Percentiles rank a stretch among this genome's conserved stretches.
phyloP scores from a whole-genome alignment of 2,888 invertebrate genomes.

The Trichogramma evanescens region DNA sequence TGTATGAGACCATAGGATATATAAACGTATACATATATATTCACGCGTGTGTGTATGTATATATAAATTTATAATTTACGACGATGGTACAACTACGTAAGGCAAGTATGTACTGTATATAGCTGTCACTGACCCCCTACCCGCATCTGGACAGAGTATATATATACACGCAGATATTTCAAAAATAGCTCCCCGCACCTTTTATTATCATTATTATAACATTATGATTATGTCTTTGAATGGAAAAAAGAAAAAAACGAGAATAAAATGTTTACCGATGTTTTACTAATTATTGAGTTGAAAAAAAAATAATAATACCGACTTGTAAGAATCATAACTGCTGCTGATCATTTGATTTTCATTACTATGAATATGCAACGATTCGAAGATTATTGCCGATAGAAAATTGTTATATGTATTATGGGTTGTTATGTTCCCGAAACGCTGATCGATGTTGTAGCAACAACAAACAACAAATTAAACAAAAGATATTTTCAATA shows the following conservation, averaged over 20 bases:
- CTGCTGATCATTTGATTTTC: no score
- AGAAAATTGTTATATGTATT: no score
- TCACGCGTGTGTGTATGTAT: constrained; percentile 10
- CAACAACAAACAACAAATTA: no score
- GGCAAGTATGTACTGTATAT: constrained; percentile 47
- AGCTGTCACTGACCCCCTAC: constrained; percentile 42
- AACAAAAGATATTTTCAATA: no score
- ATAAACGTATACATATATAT: constrained; percentile 27
- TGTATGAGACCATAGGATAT: constrained; percentile 32
- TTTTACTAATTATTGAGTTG: constrained; percentile 41
- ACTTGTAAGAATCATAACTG: constrained; percentile 15
- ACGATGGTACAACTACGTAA: constrained; percentile 42
- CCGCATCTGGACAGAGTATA: constrained; percentile 34
- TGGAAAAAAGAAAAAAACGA: constrained; percentile 22
- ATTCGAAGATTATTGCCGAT: no score
- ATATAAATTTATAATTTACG: constrained; percentile 27
- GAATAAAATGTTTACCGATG: constrained; percentile 39
- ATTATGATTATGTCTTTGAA: background rate
- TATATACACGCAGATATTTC: constrained; percentile 17
- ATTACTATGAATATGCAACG: no score
- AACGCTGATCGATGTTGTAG: no score
- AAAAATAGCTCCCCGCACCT: background rate
- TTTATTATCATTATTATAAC: background rate
- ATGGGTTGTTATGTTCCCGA: no score
- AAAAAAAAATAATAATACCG: constrained; percentile 19